Conservation (phyloP, 2,797 vertebrate genomes). For the Syngnathus rostellatus region DNA sequence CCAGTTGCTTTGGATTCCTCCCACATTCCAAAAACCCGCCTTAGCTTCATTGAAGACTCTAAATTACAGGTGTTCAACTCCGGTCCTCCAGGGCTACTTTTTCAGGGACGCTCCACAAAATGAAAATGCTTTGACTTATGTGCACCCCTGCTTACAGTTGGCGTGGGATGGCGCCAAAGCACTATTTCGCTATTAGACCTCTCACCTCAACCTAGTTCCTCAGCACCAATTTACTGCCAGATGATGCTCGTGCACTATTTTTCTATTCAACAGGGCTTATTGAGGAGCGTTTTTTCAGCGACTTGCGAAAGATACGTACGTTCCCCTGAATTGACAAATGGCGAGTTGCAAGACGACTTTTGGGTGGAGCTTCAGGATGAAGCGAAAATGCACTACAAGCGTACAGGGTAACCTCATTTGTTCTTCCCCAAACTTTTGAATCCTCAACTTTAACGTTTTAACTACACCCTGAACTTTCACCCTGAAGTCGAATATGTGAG, state of each 20-base stretch:
- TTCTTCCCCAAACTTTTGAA: not conserved
- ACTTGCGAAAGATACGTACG: too few species aligned
- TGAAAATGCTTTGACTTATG: too few species aligned
- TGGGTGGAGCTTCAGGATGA: not conserved
- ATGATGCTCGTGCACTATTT: too few species aligned
- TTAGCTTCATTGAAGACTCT: not conserved
- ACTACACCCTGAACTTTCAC: not conserved
- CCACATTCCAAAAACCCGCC: not conserved
- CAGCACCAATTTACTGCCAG: not conserved
- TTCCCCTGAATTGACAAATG: not conserved
- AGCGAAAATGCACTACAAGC: not conserved
- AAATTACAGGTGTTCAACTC: not conserved
- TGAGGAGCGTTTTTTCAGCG: not conserved
- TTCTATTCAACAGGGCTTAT: too few species aligned
- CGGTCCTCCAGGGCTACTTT: too few species aligned
- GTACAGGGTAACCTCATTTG: too few species aligned
- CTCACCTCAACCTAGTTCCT: not conserved
- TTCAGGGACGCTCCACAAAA: not conserved
- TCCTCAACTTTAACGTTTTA: not conserved
- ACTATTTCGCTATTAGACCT: not conserved
- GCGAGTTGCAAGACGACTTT: too few species aligned
- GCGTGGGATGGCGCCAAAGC: not conserved
- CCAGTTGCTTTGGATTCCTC: not conserved
- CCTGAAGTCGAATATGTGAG: not conserved
- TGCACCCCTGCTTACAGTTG: not conserved